Conservation (phyloP, 2,797 vertebrate species). For the Pampus argenteus region DNA sequence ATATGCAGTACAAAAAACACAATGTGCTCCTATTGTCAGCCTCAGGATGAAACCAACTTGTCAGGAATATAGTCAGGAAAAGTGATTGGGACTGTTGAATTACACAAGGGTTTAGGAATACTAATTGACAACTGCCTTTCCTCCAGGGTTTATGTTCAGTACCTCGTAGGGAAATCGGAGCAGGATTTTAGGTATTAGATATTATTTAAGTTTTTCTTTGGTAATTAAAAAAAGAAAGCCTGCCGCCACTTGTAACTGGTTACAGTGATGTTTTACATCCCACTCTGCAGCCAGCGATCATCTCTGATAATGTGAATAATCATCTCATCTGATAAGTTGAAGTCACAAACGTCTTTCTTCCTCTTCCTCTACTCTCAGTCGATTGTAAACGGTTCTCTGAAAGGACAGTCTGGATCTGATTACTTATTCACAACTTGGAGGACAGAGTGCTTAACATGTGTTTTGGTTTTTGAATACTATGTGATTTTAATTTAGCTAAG, state of each 20-base stretch:
- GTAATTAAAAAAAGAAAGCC: constrained; percentile 16
- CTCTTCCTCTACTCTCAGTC: neutral
- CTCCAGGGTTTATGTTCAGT: constrained; percentile 35
- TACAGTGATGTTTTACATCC: constrained; percentile 32
- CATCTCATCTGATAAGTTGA: constrained; percentile 1
- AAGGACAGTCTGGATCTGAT: neutral
- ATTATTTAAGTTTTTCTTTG: constrained; percentile 47
- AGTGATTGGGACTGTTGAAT: constrained; percentile 57
- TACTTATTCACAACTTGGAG: neutral
- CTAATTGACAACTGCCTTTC: constrained; percentile 52
- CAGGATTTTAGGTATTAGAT: constrained; percentile 58
- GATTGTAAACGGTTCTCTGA: constrained; percentile 4
- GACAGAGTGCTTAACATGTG: neutral
- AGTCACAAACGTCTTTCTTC: neutral
- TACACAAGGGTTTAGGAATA: constrained; percentile 46
- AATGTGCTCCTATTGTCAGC: constrained; percentile 60
- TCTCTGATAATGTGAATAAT: too few relatives aligned
- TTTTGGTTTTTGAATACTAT: constrained; percentile 15
- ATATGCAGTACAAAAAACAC: constrained; percentile 65
- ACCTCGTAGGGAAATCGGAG: constrained; percentile 31
- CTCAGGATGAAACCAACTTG: constrained; percentile 59
- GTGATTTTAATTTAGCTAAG: constrained; percentile 23
- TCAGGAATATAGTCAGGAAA: constrained; percentile 51
- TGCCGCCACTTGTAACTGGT: constrained; percentile 43
- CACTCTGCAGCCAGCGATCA: neutral